These are phyloP conservation scores for Papilio glaucus DNA, from an alignment of 1,140 invertebrate species.

Conservation along the genomic window DNA sequence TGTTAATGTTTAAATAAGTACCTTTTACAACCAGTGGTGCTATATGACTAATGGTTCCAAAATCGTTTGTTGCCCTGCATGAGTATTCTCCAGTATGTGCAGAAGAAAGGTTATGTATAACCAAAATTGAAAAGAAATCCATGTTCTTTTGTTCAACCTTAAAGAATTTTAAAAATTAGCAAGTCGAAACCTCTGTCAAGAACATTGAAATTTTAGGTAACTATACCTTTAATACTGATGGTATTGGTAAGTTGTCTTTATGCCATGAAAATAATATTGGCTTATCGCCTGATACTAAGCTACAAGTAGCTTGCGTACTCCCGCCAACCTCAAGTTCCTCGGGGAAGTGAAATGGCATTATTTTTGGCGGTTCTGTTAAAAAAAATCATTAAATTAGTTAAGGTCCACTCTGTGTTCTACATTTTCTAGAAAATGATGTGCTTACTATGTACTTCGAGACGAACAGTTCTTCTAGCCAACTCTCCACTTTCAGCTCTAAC, in stretches of 20 bases:
- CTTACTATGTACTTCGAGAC: constrained; percentile 79
- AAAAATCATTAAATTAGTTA: not conserved
- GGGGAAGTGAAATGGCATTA: constrained; percentile 74
- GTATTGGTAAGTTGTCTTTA: constrained; percentile 77
- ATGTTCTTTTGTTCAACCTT: constrained; percentile 80
- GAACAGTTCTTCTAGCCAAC: constrained; percentile 71
- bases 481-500: constrained; percentile 75
- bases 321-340: constrained; percentile 79
- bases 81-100: constrained; percentile 91
- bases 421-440: not conserved
- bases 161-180: constrained; percentile 32
- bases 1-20: constrained; percentile 71
- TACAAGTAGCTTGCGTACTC: constrained; percentile 79
- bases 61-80: constrained; percentile 89
- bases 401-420: too few species aligned
- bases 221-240: constrained; percentile 69
- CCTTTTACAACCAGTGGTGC: constrained; percentile 91
- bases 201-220: not conserved
- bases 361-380: constrained; percentile 73
- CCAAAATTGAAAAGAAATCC: constrained; percentile 85
- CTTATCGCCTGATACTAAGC: constrained; percentile 77
- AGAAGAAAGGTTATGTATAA: constrained; percentile 90
- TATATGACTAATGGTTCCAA: constrained; percentile 88
- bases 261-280: constrained; percentile 79
- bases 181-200: not conserved